phyloP scores from a whole-genome alignment of 1,140 invertebrate genomes.

The Pogonomyrmex californicus region DNA sequence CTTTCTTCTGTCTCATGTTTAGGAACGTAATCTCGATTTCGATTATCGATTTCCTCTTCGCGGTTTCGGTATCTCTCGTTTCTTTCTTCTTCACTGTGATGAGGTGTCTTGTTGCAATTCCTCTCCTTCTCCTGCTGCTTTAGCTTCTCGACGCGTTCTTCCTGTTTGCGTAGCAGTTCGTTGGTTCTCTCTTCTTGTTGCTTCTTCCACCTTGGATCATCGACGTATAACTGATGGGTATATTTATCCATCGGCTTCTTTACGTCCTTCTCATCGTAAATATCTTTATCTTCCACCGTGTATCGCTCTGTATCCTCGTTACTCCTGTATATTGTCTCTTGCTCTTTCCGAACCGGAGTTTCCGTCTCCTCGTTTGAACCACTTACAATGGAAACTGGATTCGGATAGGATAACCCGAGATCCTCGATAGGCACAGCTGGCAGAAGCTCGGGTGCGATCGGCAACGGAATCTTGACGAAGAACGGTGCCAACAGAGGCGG shows the following conservation, averaged over 20 bases:
- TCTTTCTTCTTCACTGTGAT: conserved; percentile 48
- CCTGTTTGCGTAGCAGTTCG: conserved; percentile 74
- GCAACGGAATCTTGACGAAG: conserved; percentile 74
- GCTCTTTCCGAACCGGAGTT: conserved; percentile 71
- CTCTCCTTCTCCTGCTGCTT: conserved; percentile 67
- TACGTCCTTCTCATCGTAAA: conserved; percentile 73
- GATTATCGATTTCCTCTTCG: conserved; percentile 57
- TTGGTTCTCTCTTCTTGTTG: conserved; percentile 69
- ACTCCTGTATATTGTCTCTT: conserved; percentile 68
- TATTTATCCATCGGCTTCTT: conserved; percentile 54
- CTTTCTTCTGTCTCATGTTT: not conserved
- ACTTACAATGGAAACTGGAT: not conserved
- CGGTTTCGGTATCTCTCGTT: conserved; percentile 37
- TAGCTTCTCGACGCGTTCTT: conserved; percentile 69
- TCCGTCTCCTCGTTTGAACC: not conserved
- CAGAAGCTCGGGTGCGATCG: conserved; percentile 72
- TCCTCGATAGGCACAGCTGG: conserved; percentile 53
- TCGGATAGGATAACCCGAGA: conserved; percentile 42
- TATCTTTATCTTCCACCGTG: conserved; percentile 73
- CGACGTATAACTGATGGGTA: conserved; percentile 52
- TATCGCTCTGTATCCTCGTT: conserved; percentile 75
- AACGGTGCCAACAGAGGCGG: conserved; percentile 63
- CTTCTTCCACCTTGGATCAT: conserved; percentile 75
- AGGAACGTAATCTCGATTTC: conserved; percentile 20
- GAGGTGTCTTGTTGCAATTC: conserved; percentile 17